Conservation (phyloP, 2,113 vertebrate genomes). For the Electrona antarctica region DNA sequence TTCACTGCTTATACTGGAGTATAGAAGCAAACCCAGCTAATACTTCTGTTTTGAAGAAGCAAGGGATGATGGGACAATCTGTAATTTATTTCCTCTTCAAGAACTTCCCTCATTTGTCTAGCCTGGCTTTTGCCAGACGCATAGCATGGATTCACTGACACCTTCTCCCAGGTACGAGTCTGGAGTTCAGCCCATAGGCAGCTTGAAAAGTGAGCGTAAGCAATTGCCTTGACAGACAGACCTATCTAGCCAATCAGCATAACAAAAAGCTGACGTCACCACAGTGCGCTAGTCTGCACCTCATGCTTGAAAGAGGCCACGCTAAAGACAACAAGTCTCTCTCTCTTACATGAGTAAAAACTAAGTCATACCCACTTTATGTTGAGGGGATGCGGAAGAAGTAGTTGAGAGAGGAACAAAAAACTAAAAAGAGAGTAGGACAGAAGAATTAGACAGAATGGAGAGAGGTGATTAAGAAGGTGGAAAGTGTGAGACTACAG, state of each 20-base stretch:
- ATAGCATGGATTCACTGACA: no score
- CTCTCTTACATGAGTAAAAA: no score
- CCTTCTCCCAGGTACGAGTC: no score
- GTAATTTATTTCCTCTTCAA: slow-evolving; percentile 1
- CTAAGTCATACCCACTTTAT: slow-evolving; percentile 43
- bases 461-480: slow-evolving; percentile 22
- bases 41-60: slow-evolving; percentile 30
- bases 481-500: slow-evolving; percentile 57
- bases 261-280: no score
- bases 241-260: no score
- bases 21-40: slow-evolving; percentile 37
- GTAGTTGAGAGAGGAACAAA: slow-evolving; percentile 16
- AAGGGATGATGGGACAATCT: slow-evolving; percentile 10
- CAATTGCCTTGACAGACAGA: no score
- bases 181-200: no score
- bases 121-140: no score
- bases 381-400: slow-evolving; percentile 16
- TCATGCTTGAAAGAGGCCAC: no score
- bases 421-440: slow-evolving; percentile 3
- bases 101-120: slow-evolving; percentile 1
- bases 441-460: slow-evolving; percentile 22
- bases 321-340: no score
- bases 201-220: no score
- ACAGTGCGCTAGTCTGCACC: no score
- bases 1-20: slow-evolving; percentile 58